Evolutionary conservation across 2,888 invertebrate species (phyloP), one percentile per base, ranked within the genome.

Genomic region (Formica aserva): DNA sequence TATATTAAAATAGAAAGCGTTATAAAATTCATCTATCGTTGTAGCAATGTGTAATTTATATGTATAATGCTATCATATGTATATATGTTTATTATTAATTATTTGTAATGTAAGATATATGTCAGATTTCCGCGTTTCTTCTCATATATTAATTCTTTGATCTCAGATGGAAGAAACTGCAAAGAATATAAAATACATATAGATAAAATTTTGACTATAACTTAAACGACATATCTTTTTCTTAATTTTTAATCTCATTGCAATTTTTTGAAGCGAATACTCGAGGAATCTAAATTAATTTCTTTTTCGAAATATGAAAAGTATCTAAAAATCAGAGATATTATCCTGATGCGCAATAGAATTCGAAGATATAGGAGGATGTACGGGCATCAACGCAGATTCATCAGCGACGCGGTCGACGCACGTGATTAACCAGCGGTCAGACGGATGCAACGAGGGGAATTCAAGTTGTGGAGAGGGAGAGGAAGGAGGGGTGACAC

Each of bases 371-470:
- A n/a, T 29, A 32, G 22, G 18, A n/a, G 65, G 22, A 65, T 22
- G 35, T n/a, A 13, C 18, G 65, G 65, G 55, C 29, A 32, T 86
- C 71, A 89, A 87, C 85, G 87, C 66, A 78, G 76, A 76, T 84
- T 87, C 82, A 80, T 69, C 78, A 78, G 84, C 62, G 83, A 82
- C 57, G 55, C 67, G 84, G 84, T 82, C 84, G 84, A 82, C 85
- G 88, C 91, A 88, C 89, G 90, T 89, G 92, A 92, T 92, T 92
- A 91, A 92, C 90, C 92, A 86, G 84, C 87, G 85, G 88, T 91
- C 88, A 90, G 88, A 83, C 86, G 87, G 82, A 80, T 74, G 85
- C 85, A 84, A 57, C 38, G 32, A 72, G 22, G n/a, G 69, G 32
- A 71, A 67, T 65, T 65, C 67, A 35, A 29, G 41, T 45, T 18